phyloP scores from a whole-genome alignment of 1,140 invertebrate genomes.

The Caenorhabditis elegans region WBcel235 BX284603.4:4625501-4626000 shows the following conservation, averaged over 20 bases:
- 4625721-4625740: slow-evolving; percentile 37
- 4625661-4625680: no score
- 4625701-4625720: slow-evolving; percentile 32
- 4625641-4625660: no score
- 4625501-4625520: slow-evolving; percentile 29
- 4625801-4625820: slow-evolving; percentile 47
- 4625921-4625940: slow-evolving; percentile 30
- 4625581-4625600: no score
- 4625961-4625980: slow-evolving; percentile 22
- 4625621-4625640: no score
- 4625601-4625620: no score
- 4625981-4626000: slow-evolving; percentile 1
- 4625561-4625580: no score
- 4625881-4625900: slow-evolving; percentile 45
- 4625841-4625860: no score
- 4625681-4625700: not conserved
- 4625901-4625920: slow-evolving; percentile 40
- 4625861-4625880: slow-evolving; percentile 42
- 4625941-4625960: slow-evolving; percentile 22
- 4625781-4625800: slow-evolving; percentile 38
- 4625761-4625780: slow-evolving; percentile 45
- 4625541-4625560: no score
- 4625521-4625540: not conserved
- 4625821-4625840: no score
- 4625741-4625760: slow-evolving; percentile 39